Conservation (phyloP, 2,797 vertebrate species). For the Limosa lapponica region DNA sequence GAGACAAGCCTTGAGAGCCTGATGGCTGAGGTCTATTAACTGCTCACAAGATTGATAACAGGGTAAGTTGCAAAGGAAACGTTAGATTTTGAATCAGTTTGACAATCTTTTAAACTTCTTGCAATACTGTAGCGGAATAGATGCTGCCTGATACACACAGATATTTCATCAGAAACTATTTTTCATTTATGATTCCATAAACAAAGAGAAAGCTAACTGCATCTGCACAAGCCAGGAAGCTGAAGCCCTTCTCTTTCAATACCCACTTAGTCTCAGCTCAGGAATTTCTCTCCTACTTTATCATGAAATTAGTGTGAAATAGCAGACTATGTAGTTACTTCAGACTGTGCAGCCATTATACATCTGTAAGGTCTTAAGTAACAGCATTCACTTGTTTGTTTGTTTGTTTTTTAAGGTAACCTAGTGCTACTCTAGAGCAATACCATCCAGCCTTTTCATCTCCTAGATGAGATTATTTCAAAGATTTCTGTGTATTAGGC, state of each 20-base stretch:
- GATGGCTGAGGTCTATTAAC: slow-evolving; percentile 69
- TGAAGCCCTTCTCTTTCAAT: not conserved
- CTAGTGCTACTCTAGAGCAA: not conserved
- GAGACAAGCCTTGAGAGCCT: slow-evolving; percentile 66
- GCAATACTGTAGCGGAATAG: not conserved
- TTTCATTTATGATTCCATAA: not conserved
- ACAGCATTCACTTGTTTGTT: not conserved
- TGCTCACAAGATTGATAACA: slow-evolving; percentile 65
- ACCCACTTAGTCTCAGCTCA: not conserved
- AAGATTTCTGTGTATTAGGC: not conserved
- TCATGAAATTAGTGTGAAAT: not conserved
- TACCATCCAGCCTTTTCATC: not conserved
- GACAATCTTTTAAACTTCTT: slow-evolving; percentile 33
- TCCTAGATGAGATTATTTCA: not conserved
- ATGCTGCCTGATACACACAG: not conserved
- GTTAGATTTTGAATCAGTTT: slow-evolving; percentile 25
- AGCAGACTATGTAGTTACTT: not conserved
- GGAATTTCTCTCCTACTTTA: not conserved
- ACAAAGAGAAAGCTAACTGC: not conserved
- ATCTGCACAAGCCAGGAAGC: not conserved
- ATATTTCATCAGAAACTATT: not conserved
- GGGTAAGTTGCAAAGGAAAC: slow-evolving; percentile 41
- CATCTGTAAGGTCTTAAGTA: not conserved
- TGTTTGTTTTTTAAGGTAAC: not conserved
- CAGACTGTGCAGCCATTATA: not conserved